Evolutionary conservation across 2,113 vertebrate genomes (phyloP).

Genomic region (Meles meles): DNA sequence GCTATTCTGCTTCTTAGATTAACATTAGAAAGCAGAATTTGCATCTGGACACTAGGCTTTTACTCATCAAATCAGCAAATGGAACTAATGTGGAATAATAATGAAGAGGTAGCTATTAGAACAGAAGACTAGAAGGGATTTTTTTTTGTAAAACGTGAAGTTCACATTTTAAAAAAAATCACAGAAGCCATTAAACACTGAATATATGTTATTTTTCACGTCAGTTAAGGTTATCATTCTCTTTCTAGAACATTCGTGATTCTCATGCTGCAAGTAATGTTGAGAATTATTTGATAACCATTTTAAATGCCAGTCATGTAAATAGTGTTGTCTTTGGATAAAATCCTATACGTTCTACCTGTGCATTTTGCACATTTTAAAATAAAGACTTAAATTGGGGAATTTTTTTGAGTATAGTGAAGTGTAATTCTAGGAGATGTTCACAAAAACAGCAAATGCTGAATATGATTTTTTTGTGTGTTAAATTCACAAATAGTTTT

Average conservation of each 20-base stretch:
- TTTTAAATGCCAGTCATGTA: conserved; percentile 65
- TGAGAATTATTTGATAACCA: conserved; percentile 63
- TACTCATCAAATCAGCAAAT: conserved; percentile 80
- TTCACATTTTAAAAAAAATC: conserved; percentile 55
- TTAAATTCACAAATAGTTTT: conserved; percentile 33
- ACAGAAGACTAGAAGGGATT: conserved; percentile 62
- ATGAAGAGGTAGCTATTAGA: conserved; percentile 73
- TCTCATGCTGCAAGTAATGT: conserved; percentile 69
- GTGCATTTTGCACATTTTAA: not conserved
- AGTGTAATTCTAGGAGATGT: conserved; percentile 2
- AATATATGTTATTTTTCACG: conserved; percentile 75
- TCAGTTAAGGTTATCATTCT: conserved; percentile 65
- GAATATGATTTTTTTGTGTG: not conserved
- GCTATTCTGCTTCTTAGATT: conserved; percentile 68
- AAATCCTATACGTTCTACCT: not conserved
- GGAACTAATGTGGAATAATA: conserved; percentile 81
- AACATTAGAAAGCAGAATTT: conserved; percentile 79
- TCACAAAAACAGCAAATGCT: conserved; percentile 30
- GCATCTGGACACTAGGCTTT: conserved; percentile 77
- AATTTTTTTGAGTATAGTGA: not conserved
- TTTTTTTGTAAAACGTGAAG: conserved; percentile 74
- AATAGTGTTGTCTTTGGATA: conserved; percentile 44
- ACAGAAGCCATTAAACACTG: conserved; percentile 74
- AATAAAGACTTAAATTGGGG: not conserved
- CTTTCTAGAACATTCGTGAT: conserved; percentile 67